A percentile compares a stretch with the other conserved stretches of the same genome.
Conservation (phyloP, 1,140 invertebrate genomes). For the Alviniconcha marisindica region DNA sequence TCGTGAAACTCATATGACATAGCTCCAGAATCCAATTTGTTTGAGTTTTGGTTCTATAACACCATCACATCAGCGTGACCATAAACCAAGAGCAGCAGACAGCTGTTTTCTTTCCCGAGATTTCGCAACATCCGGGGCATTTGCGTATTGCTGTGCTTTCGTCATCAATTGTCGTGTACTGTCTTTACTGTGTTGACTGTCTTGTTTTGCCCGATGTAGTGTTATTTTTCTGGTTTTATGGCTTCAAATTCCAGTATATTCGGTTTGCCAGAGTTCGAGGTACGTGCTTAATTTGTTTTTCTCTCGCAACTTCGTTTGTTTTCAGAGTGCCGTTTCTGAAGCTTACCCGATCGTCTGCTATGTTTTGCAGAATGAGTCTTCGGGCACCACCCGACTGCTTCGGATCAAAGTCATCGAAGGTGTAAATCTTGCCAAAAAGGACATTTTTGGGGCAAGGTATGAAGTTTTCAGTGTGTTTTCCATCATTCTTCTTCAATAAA, state of each 20-base stretch:
- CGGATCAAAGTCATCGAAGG: slow-evolving; percentile 85
- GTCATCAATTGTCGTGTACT: slow-evolving; percentile 40
- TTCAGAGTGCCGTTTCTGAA: slow-evolving; percentile 16
- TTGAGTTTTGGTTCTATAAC: neutral
- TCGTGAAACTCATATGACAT: no score
- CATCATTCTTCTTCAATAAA: neutral
- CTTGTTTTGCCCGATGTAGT: slow-evolving; percentile 5
- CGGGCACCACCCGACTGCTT: slow-evolving; percentile 64
- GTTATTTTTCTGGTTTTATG: slow-evolving; percentile 47
- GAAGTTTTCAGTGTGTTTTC: no score
- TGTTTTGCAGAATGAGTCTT: slow-evolving; percentile 59
- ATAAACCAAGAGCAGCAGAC: neutral
- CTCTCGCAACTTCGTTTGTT: slow-evolving; percentile 5
- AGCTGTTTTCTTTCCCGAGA: neutral
- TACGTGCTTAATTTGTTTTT: slow-evolving; percentile 24
- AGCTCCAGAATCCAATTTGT: no score
- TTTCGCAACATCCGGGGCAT: slow-evolving; percentile 36
- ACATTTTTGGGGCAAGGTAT: slow-evolving; percentile 98
- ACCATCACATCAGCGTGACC: neutral
- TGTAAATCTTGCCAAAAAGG: slow-evolving; percentile 95
- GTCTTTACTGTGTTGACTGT: slow-evolving; percentile 17
- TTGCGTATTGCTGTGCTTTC: slow-evolving; percentile 11
- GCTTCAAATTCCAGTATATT: slow-evolving; percentile 52
- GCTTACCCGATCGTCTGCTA: slow-evolving; percentile 30
- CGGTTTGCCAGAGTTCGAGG: slow-evolving; percentile 49